Evolutionary conservation across 2,113 vertebrate species (phyloP).

Genomic region (Redunca redunca): DNA sequence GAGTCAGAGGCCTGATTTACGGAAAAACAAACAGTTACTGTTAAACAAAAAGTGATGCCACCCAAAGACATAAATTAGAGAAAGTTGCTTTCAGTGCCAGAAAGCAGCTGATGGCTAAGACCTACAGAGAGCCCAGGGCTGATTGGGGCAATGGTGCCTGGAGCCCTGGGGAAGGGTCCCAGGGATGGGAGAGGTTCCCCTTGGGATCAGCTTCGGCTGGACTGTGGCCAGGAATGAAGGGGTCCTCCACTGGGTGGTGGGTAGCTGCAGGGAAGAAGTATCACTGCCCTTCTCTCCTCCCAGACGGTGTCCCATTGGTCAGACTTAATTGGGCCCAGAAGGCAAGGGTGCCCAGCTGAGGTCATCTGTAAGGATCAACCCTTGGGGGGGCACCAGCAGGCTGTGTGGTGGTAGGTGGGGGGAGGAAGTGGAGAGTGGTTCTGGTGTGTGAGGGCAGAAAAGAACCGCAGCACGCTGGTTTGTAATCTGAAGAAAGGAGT

Average conservation of each 20-base stretch:
- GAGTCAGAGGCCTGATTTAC: neutral
- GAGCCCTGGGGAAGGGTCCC: neutral
- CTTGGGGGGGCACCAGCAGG: accelerated
- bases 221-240: neutral
- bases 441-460: neutral
- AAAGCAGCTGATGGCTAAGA: neutral
- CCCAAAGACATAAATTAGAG: neutral
- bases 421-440: accelerated
- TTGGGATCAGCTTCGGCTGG: neutral
- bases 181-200: accelerated
- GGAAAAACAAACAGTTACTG: neutral
- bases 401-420: too few species aligned
- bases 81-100: neutral
- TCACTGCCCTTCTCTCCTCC: neutral
- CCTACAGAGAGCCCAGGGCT: neutral
- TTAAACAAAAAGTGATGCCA: neutral
- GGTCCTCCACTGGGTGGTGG: accelerated
- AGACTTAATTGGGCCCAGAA: too few species aligned
- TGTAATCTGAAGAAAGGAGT: neutral
- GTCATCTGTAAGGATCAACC: neutral
- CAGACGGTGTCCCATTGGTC: neutral
- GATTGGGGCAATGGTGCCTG: too few species aligned
- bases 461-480: neutral
- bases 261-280: neutral
- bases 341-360: neutral